Conservation (phyloP, 2,888 invertebrate species). For the Drosophila dives region DNA sequence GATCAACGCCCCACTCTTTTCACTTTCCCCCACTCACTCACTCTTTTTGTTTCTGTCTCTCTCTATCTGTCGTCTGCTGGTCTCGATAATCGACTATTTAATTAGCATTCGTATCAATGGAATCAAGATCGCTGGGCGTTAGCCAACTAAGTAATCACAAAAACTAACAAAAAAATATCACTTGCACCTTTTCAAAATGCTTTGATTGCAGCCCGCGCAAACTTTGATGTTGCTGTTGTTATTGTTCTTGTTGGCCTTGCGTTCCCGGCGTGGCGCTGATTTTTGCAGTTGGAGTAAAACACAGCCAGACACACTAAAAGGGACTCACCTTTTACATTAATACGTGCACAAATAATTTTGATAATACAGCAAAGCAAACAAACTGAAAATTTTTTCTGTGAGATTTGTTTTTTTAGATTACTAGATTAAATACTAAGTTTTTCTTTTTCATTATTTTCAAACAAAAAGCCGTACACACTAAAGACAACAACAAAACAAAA, state of each 20-base stretch:
- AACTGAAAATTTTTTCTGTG: slow-evolving; percentile 39
- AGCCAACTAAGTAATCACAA: slow-evolving; percentile 36
- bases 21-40: background rate
- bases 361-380: slow-evolving; percentile 20
- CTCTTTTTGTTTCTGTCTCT: background rate
- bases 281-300: background rate
- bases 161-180: background rate
- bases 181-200: slow-evolving; percentile 32
- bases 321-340: slow-evolving; percentile 61
- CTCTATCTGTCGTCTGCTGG: slow-evolving; percentile 20
- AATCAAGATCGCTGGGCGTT: slow-evolving; percentile 63
- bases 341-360: slow-evolving; percentile 63
- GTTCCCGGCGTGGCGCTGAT: slow-evolving; percentile 52
- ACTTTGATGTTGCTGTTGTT: slow-evolving; percentile 3
- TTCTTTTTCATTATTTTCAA: slow-evolving; percentile 36
- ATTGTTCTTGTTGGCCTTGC: slow-evolving; percentile 12
- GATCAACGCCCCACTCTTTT: slow-evolving; percentile 54
- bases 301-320: background rate
- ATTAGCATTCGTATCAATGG: slow-evolving; percentile 45
- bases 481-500: slow-evolving; percentile 37
- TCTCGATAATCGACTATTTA: slow-evolving; percentile 49
- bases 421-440: slow-evolving; percentile 41
- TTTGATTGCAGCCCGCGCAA: slow-evolving; percentile 45
- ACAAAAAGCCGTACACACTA: slow-evolving; percentile 43
- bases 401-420: slow-evolving; percentile 16